Conservation (phyloP, 2,888 invertebrate species). For the Dasypolia templi region DNA sequence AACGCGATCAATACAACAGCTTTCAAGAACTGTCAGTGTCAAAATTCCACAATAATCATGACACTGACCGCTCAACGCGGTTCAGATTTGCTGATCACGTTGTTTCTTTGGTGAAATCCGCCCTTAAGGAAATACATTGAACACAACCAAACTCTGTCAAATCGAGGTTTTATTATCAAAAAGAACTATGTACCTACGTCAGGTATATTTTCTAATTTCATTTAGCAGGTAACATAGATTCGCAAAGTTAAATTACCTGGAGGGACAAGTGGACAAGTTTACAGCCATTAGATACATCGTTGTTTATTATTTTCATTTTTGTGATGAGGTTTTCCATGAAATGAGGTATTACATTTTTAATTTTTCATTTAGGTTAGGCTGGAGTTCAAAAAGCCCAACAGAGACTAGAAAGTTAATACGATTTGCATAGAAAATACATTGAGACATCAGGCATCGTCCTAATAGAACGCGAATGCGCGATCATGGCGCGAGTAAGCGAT, state of each 20-base stretch:
- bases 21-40: too few species aligned
- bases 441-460: too few species aligned
- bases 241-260: conserved; percentile 48
- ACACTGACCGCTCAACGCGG: too few species aligned
- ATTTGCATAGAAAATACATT: conserved; percentile 76
- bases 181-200: neutral
- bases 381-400: conserved; percentile 70
- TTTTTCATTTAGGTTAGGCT: conserved; percentile 80
- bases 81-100: too few species aligned
- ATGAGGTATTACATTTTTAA: conserved; percentile 80
- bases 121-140: neutral
- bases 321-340: conserved; percentile 62
- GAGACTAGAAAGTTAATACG: conserved; percentile 71
- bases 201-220: neutral
- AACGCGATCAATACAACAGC: too few species aligned
- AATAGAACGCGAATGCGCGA: too few species aligned
- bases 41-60: too few species aligned
- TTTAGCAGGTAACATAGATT: neutral
- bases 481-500: too few species aligned
- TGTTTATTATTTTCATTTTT: conserved; percentile 57
- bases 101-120: too few species aligned
- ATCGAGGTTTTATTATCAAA: neutral
- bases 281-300: conserved; percentile 38
- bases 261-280: conserved; percentile 42
- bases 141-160: neutral